These are phyloP conservation scores for Volucella bombylans DNA, from an alignment of 2,888 invertebrate species.

Conservation along the genomic window DNA sequence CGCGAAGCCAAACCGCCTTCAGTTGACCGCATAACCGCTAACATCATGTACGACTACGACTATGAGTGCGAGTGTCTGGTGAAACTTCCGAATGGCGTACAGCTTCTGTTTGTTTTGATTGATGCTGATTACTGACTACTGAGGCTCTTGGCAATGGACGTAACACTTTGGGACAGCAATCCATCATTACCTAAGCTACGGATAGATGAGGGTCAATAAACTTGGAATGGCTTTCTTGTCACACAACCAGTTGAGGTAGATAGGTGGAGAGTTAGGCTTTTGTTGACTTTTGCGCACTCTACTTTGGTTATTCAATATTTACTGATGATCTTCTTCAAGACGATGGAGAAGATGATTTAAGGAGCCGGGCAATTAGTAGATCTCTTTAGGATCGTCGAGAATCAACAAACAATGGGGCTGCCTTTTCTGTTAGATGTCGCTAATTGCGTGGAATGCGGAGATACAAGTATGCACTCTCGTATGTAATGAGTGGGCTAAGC, in stretches of 20 bases:
- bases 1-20: conserved; percentile 19
- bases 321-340: neutral
- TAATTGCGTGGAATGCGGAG: too few relatives aligned
- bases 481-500: too few relatives aligned
- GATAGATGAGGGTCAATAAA: conserved; percentile 45
- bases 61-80: conserved; percentile 17
- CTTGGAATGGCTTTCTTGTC: conserved; percentile 1
- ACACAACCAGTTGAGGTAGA: neutral
- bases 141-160: conserved; percentile 8
- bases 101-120: conserved; percentile 43
- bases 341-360: neutral
- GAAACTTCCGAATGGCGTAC: conserved; percentile 40
- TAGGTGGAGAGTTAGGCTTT: neutral
- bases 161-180: conserved; percentile 28
- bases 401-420: too few relatives aligned
- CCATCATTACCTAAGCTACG: conserved; percentile 37
- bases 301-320: conserved; percentile 12
- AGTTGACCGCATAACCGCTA: conserved; percentile 24
- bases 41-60: too few relatives aligned
- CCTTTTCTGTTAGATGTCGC: too few relatives aligned
- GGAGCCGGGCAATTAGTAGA: neutral
- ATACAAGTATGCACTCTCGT: too few relatives aligned
- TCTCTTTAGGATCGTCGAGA: too few relatives aligned
- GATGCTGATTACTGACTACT: conserved; percentile 1
- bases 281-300: neutral